phyloP scores from a whole-genome alignment of 2,797 vertebrate genomes.

The Notolepis coatsorum region DNA sequence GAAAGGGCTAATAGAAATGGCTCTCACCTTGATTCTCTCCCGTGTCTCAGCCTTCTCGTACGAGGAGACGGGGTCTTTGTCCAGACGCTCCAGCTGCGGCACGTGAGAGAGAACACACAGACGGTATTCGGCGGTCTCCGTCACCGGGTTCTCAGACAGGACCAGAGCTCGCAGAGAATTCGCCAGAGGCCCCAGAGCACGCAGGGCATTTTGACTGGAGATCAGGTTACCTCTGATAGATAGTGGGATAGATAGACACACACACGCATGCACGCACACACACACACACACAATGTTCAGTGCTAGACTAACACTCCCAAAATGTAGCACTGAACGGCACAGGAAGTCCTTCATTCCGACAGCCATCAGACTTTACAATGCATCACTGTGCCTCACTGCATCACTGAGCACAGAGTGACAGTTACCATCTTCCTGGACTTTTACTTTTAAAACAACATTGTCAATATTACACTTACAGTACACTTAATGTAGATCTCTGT shows the following conservation, averaged over 20 bases:
- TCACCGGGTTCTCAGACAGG: slow-evolving; percentile 86
- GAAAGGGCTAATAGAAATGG: no score
- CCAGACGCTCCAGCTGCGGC: slow-evolving; percentile 84
- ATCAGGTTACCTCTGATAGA: slow-evolving; percentile 85
- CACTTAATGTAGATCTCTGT: no score
- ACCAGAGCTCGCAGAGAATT: slow-evolving; percentile 83
- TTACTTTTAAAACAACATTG: no score
- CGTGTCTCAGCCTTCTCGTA: slow-evolving; percentile 82
- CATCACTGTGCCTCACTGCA: no score
- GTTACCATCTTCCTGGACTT: no score
- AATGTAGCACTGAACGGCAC: no score
- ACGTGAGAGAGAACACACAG: slow-evolving; percentile 78
- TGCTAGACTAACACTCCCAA: no score
- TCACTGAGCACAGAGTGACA: no score
- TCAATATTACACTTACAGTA: no score
- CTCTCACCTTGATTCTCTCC: slow-evolving; percentile 65
- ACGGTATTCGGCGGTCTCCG: slow-evolving; percentile 79
- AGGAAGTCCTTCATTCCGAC: no score
- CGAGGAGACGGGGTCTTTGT: slow-evolving; percentile 84
- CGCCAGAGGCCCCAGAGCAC: slow-evolving; percentile 79
- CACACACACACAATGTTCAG: no score
- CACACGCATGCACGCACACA: neutral
- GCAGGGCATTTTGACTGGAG: slow-evolving; percentile 69
- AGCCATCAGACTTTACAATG: no score
- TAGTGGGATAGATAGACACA: neutral